Evolutionary conservation across 2,888 invertebrate genomes (phyloP).

Genomic region (Thecophora atra): DNA sequence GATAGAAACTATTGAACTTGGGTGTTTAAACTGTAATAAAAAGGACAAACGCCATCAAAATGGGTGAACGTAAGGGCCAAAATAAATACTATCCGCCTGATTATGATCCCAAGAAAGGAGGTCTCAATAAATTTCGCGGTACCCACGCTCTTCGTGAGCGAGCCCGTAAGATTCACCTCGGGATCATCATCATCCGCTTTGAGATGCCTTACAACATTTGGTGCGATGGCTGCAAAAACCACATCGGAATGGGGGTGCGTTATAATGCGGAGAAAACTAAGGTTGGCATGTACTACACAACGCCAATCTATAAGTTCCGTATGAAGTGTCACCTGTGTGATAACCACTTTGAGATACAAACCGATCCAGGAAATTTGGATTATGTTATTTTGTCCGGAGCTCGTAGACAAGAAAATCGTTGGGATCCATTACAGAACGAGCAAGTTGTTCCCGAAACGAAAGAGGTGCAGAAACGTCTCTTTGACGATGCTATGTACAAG

Average conservation of each 20-base stretch:
- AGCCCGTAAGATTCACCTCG: conserved; percentile 93
- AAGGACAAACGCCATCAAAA: conserved; percentile 54
- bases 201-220: conserved; percentile 99
- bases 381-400: conserved; percentile 96
- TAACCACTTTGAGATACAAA: conserved; percentile 97
- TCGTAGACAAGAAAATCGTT: conserved; percentile 94
- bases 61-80: conserved; percentile 98
- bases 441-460: conserved; percentile 94
- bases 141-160: conserved; percentile 96
- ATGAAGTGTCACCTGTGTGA: conserved; percentile 99
- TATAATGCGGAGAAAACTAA: conserved; percentile 95
- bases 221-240: conserved; percentile 98
- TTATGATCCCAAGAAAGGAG: conserved; percentile 94
- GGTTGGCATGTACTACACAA: conserved; percentile 97
- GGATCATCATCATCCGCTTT: conserved; percentile 84
- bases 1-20: too few relatives aligned
- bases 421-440: conserved; percentile 97
- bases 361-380: conserved; percentile 97
- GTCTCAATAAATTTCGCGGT: conserved; percentile 91
- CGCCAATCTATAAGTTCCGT: conserved; percentile 96
- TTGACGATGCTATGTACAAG: conserved; percentile 98
- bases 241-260: conserved; percentile 98
- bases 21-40: too few relatives aligned
- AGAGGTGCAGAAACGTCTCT: conserved; percentile 86
- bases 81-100: conserved; percentile 99